Percentiles rank a stretch among this genome's conserved stretches.
Evolutionary conservation across 2,113 vertebrate genomes (phyloP).

Genomic region (Ochotona curzoniae): DNA sequence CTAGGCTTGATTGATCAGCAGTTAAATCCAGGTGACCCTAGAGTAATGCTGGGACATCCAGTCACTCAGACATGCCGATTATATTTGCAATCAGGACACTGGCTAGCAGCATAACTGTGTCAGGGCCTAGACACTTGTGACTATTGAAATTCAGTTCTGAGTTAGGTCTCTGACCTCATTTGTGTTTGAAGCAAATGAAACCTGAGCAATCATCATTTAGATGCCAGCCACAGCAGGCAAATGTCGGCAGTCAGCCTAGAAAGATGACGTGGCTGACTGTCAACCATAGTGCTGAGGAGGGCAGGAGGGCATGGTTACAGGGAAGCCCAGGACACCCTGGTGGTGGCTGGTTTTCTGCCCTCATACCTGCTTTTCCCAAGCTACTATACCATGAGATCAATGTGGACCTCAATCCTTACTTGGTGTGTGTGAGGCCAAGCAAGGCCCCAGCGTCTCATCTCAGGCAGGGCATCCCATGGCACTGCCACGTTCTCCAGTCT

Average conservation of each 20-base stretch:
- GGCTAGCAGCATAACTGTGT: conserved; percentile 41
- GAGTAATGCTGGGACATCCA: not conserved
- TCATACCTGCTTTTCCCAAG: not conserved
- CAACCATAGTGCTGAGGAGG: not conserved
- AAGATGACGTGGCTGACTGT: not conserved
- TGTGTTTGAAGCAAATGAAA: not conserved
- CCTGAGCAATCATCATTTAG: not conserved
- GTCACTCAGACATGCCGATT: not conserved
- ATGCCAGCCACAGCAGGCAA: not conserved
- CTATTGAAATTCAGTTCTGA: not conserved
- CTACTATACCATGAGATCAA: not conserved
- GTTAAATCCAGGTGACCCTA: not conserved
- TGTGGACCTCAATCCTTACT: not conserved
- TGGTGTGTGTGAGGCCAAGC: not conserved
- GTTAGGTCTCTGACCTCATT: not conserved
- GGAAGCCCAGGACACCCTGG: no score
- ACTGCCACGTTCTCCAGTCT: not conserved
- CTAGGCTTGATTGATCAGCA: not conserved
- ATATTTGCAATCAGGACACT: not conserved
- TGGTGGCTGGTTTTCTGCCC: not conserved
- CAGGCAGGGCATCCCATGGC: accelerated
- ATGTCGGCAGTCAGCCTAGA: not conserved
- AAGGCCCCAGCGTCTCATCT: not conserved
- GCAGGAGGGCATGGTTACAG: accelerated
- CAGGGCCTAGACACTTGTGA: not conserved